phyloP scores from a whole-genome alignment of 2,888 invertebrate species.

The Limnephilus lunatus region DNA sequence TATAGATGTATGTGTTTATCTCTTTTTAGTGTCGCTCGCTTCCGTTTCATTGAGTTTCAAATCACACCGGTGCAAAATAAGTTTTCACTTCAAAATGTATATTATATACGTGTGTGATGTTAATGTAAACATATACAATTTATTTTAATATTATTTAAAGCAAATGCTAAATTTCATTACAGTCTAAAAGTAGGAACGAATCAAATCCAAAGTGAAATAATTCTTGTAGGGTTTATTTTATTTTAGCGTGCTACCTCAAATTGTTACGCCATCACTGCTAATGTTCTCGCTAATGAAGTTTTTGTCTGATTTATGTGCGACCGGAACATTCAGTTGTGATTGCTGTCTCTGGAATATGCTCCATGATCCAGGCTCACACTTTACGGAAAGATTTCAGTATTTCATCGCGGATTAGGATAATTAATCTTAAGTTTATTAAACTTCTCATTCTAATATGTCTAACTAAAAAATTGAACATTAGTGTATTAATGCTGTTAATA shows the following conservation, averaged over 20 bases:
- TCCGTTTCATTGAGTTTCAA: no score
- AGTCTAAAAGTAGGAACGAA: no score
- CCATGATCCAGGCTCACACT: neutral
- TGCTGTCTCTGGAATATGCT: neutral
- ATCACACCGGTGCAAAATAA: no score
- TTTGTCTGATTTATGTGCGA: conserved; percentile 26
- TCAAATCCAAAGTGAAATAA: neutral
- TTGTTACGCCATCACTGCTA: conserved; percentile 24
- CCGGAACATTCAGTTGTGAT: conserved; percentile 11
- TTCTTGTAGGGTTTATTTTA: neutral
- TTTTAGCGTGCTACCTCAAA: neutral
- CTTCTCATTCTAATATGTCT: neutral
- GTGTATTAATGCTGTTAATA: neutral
- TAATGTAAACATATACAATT: no score
- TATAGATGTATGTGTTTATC: no score
- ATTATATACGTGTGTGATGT: no score
- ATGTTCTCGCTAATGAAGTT: conserved; percentile 33
- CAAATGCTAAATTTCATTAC: no score
- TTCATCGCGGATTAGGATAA: neutral
- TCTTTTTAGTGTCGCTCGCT: no score
- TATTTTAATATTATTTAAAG: no score
- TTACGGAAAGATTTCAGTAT: neutral
- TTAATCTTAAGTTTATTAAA: neutral
- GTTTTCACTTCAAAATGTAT: no score
- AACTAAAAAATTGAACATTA: neutral